A percentile compares a stretch with the other conserved stretches of the same genome.
Conservation (phyloP, 2,113 vertebrate genomes). For the Xyliphius kryptos region DNA sequence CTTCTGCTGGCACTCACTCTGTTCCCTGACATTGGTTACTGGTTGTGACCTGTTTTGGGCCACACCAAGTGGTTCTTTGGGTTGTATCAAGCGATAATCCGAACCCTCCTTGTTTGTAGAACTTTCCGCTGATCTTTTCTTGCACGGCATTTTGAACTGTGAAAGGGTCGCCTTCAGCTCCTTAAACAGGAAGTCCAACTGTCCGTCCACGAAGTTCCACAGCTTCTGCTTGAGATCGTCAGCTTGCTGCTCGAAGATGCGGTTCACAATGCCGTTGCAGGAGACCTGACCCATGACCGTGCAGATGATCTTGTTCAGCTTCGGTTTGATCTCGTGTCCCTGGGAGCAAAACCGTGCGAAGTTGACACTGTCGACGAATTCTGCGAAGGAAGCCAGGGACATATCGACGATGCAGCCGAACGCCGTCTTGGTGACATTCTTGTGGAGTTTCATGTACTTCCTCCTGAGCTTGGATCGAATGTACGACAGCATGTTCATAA, state of each 20-base stretch:
- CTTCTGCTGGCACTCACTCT: no score
- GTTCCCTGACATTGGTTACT: no score
- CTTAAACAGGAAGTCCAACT: constrained; percentile 83
- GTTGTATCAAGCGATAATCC: constrained; percentile 6
- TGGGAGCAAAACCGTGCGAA: constrained; percentile 73
- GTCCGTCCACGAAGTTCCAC: constrained; percentile 90
- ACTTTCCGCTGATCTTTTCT: constrained; percentile 26
- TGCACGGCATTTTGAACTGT: no score
- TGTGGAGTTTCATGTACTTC: constrained; percentile 95
- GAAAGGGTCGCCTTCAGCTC: constrained; percentile 73
- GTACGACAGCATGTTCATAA: constrained; percentile 79
- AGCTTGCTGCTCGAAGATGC: constrained; percentile 85
- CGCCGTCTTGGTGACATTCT: constrained; percentile 78
- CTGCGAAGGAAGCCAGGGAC: constrained; percentile 77
- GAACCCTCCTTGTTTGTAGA: constrained; percentile 41
- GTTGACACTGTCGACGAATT: constrained; percentile 75
- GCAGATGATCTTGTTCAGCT: constrained; percentile 74
- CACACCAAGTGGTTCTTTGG: constrained; percentile 47
- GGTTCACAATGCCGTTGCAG: constrained; percentile 83
- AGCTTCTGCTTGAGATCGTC: constrained; percentile 85
- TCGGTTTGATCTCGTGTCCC: constrained; percentile 66
- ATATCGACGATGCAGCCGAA: constrained; percentile 88
- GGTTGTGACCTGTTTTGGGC: constrained; percentile 4
- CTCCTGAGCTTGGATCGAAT: constrained; percentile 80
- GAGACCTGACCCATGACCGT: constrained; percentile 77